These are phyloP conservation scores for Orthosia gothica DNA, from an alignment of 2,888 invertebrate species.

Conservation along the genomic window DNA sequence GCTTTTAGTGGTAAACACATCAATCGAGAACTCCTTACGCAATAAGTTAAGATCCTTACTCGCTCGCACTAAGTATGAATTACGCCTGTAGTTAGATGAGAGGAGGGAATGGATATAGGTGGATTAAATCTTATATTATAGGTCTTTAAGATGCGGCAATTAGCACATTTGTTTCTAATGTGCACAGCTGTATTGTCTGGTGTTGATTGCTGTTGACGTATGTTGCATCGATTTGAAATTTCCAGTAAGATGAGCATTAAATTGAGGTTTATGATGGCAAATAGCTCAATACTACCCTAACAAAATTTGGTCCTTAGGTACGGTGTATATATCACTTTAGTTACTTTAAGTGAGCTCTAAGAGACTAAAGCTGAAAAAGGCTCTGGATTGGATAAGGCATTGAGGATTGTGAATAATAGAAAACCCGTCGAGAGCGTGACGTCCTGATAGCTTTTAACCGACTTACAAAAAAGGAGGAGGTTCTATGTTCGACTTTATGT, in stretches of 20 bases:
- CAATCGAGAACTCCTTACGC: too few relatives aligned
- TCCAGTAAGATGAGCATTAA: neutral
- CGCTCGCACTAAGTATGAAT: too few relatives aligned
- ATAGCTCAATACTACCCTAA: neutral
- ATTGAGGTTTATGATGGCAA: neutral
- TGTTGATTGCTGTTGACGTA: constrained; percentile 1
- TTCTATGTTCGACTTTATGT: too few relatives aligned
- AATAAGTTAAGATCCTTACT: too few relatives aligned
- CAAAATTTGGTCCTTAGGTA: neutral
- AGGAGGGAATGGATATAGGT: too few relatives aligned
- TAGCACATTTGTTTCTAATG: neutral
- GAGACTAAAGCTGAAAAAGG: neutral
- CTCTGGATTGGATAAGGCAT: neutral
- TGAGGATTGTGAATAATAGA: neutral
- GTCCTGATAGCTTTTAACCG: too few relatives aligned
- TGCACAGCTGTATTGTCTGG: neutral
- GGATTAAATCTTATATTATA: too few relatives aligned
- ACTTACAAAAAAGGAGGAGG: too few relatives aligned
- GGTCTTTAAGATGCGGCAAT: constrained; percentile 22
- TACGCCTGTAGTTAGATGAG: too few relatives aligned
- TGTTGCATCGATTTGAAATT: neutral
- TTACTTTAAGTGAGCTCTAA: neutral
- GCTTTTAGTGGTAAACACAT: too few relatives aligned
- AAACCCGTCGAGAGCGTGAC: neutral
- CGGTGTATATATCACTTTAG: too few relatives aligned